These are phyloP conservation scores for Acrocyrtus sp. DNA, from an alignment of 2,888 invertebrate species.

Conservation along the genomic window DNA sequence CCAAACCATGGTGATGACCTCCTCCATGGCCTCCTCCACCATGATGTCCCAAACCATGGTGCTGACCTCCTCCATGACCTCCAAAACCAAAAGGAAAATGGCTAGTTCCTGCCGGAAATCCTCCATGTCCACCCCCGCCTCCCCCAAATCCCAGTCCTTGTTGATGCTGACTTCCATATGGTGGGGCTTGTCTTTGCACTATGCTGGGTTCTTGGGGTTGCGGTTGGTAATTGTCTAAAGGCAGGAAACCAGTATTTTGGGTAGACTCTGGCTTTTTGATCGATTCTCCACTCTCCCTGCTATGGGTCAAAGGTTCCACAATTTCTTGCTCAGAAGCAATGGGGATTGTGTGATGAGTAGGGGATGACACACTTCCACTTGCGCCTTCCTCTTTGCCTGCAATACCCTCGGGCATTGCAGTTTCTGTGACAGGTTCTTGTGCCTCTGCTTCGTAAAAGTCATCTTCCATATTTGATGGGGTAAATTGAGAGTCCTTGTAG, in stretches of 20 bases:
- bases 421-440: constrained; percentile 26
- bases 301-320: constrained; percentile 4
- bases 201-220: constrained; percentile 16
- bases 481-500: constrained; percentile 30
- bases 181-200: constrained; percentile 34
- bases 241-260: not conserved
- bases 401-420: not conserved
- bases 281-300: not conserved
- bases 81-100: not conserved
- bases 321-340: no score
- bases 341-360: no score
- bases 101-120: not conserved
- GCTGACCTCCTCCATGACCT: constrained; percentile 1
- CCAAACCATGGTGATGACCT: not conserved
- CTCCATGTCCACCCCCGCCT: not conserved
- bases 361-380: not conserved
- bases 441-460: constrained; percentile 24
- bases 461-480: constrained; percentile 21
- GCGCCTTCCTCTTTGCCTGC: not conserved
- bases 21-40: not conserved
- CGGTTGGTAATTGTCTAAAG: constrained; percentile 7
- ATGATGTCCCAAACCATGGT: not conserved
- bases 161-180: not conserved
- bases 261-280: not conserved
- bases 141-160: not conserved